Conservation (phyloP, 2,888 invertebrate species). For the Yponomeuta cagnagella region DNA sequence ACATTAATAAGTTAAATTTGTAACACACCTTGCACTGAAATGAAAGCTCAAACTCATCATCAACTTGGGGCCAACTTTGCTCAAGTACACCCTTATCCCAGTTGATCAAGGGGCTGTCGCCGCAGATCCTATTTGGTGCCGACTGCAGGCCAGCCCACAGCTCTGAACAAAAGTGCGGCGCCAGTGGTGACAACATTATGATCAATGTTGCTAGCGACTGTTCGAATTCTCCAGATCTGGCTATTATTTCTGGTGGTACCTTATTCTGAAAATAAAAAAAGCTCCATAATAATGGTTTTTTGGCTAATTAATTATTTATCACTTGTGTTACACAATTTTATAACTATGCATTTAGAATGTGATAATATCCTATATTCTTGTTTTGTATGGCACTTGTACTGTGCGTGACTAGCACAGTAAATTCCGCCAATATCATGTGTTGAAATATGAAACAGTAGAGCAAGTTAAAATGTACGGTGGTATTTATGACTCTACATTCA, state of each 20-base stretch:
- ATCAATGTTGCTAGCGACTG: slow-evolving; percentile 85
- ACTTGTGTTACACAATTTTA: too few species aligned
- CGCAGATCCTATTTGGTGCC: slow-evolving; percentile 76
- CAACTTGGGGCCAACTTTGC: slow-evolving; percentile 87
- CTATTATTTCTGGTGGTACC: slow-evolving; percentile 76
- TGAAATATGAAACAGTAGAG: too few species aligned
- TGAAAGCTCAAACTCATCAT: slow-evolving; percentile 80
- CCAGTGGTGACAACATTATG: slow-evolving; percentile 90
- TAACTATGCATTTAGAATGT: too few species aligned
- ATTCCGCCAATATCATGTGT: too few species aligned
- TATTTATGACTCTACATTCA: too few species aligned
- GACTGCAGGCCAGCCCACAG: slow-evolving; percentile 88
- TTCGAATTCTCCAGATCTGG: slow-evolving; percentile 83
- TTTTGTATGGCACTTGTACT: too few species aligned
- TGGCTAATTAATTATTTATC: too few species aligned
- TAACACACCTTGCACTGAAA: slow-evolving; percentile 76
- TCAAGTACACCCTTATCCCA: slow-evolving; percentile 83
- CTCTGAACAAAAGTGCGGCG: slow-evolving; percentile 94
- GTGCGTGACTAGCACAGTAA: too few species aligned
- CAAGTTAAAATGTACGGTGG: too few species aligned
- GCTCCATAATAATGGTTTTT: too few species aligned
- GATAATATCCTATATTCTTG: too few species aligned
- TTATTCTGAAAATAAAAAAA: slow-evolving; percentile 64
- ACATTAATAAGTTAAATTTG: neutral
- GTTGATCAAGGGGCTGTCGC: slow-evolving; percentile 64